A percentile compares a stretch with the other conserved stretches of the same genome.
phyloP scores from a whole-genome alignment of 1,140 invertebrate species.

The Drosophila biarmipes region DNA sequence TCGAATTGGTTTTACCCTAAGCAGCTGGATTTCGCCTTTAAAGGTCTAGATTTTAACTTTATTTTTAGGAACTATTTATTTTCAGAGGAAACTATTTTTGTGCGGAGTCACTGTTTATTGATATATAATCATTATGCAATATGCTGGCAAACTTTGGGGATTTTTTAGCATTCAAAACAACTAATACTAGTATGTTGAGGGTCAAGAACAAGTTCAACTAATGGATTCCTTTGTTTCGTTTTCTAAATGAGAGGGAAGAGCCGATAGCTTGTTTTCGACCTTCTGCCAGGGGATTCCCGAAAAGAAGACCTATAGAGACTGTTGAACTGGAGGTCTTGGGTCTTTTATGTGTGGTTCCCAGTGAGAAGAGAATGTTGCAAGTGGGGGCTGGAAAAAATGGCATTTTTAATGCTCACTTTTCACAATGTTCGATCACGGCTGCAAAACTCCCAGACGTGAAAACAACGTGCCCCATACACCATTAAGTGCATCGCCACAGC shows the following conservation, averaged over 20 bases:
- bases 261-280: conserved; percentile 24
- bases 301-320: conserved; percentile 1
- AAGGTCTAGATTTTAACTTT: conserved; percentile 4
- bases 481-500: conserved; percentile 71
- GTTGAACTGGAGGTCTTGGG: conserved; percentile 8
- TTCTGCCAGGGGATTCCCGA: conserved; percentile 31
- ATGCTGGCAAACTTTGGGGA: conserved; percentile 18
- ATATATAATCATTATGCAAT: conserved; percentile 61
- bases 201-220: conserved; percentile 60
- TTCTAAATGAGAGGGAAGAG: conserved; percentile 27
- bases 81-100: conserved; percentile 19
- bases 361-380: conserved; percentile 69
- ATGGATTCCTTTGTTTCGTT: conserved; percentile 32
- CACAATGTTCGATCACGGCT: conserved; percentile 75
- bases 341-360: conserved; percentile 19
- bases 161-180: conserved; percentile 39
- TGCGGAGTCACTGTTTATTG: conserved; percentile 39
- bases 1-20: conserved; percentile 5
- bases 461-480: conserved; percentile 61
- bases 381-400: conserved; percentile 30
- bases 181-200: conserved; percentile 6
- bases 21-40: conserved; percentile 2
- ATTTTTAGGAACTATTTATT: conserved; percentile 5
- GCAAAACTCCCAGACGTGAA: conserved; percentile 39
- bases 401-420: conserved; percentile 72